Evolutionary conservation across 2,113 vertebrate genomes (phyloP), one percentile per base, ranked within the genome.

Genomic region (Elaphurus davidianus): DNA sequence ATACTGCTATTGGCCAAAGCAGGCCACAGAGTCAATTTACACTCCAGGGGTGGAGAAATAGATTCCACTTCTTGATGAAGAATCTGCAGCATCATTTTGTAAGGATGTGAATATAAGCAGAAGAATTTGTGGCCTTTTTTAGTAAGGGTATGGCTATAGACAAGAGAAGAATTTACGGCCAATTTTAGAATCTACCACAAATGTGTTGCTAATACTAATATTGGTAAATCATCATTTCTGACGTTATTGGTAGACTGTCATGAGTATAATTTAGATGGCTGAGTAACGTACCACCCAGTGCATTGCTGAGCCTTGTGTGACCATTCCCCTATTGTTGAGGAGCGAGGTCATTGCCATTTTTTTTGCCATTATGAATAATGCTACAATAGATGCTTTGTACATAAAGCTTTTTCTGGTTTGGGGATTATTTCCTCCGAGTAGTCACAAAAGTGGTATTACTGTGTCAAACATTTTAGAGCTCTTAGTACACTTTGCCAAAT

Each of bases 391-490:
- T 79, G 78, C 67, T 94, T 97, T 93, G 47, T 84, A 15, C 36
- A 54, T 94, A 97, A 92, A 96, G 60, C 52, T 87, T 92, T 98
- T 94, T 87, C 93, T 97, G 86, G 82, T 87, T 97, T 97, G 93
- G 96, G 89, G 93, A 98, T 96, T 96, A 97, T 97, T 97, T 98
- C 83, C 94, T 97, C 93, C 43, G 71, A 97, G 96, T 92, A 97
- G 96, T 95, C 83, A 98, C 98, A 97, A 76, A 98, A 97, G 91
- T 95, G 97, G 94, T 94, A 95, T 93, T 95, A 98, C 91, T 45
- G 78, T 98, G 91, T 98, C 93, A 97, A 96, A 96, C 82, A 97
- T 96, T 98, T 98, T 98, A 98, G 86, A 89, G 82, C 89, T 97
- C 91, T 98, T 91, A 97, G 93, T 96, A 84, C 55, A 64, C 95